Conservation (phyloP, 2,113 vertebrate genomes). For the Tympanuchus pallidicinctus region DNA sequence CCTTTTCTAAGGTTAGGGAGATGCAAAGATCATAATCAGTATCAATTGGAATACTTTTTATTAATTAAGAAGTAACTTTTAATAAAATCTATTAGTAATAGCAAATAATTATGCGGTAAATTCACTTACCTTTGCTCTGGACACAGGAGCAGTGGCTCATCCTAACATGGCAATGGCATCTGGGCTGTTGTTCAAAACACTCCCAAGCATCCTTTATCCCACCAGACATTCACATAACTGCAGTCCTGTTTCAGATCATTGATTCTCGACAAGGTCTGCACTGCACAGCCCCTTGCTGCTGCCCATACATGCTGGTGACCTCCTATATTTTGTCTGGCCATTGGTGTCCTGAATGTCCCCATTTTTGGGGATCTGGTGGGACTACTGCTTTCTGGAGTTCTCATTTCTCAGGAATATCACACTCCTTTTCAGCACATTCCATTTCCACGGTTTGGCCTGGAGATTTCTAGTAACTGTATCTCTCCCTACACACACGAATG, state of each 20-base stretch:
- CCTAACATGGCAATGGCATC: background rate
- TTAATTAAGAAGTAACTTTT: background rate
- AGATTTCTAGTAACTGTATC: background rate
- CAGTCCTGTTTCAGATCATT: background rate
- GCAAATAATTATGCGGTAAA: background rate
- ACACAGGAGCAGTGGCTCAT: background rate
- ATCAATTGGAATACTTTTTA: background rate
- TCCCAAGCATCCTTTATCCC: accelerated
- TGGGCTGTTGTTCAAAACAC: background rate
- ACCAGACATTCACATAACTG: background rate
- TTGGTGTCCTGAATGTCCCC: background rate
- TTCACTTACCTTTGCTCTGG: background rate
- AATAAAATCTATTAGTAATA: background rate
- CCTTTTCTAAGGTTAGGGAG: background rate
- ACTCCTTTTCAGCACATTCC: background rate
- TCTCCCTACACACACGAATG: accelerated
- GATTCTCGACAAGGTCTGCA: background rate
- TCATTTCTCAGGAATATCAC: background rate
- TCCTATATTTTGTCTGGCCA: background rate
- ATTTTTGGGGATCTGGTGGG: background rate
- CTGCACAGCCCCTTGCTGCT: background rate
- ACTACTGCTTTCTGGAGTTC: background rate
- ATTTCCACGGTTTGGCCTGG: background rate
- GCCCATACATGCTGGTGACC: background rate
- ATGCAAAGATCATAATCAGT: background rate